A percentile compares a stretch with the other conserved stretches of the same genome.
phyloP scores from a whole-genome alignment of 1,140 invertebrate species.

The Drosophila bifasciata region DNA sequence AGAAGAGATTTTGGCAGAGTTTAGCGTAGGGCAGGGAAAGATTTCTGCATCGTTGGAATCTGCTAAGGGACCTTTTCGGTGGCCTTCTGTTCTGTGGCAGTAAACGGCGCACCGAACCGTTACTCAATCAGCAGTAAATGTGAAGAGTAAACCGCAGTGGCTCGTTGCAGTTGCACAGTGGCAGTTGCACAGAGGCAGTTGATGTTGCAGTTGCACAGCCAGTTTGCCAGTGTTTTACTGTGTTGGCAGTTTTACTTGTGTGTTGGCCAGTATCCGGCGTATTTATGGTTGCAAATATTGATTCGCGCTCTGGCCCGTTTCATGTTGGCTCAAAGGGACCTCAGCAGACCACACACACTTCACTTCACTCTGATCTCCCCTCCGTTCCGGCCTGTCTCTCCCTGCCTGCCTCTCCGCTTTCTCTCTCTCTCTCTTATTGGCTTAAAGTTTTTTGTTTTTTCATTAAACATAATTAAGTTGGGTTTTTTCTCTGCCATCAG shows the following conservation, averaged over 20 bases:
- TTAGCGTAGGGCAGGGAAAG: too few relatives aligned
- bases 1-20: too few relatives aligned
- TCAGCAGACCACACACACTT: not conserved
- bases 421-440: not conserved
- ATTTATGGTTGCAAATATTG: slow-evolving; percentile 52
- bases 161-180: too few relatives aligned
- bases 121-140: slow-evolving; percentile 30
- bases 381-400: too few relatives aligned
- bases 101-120: slow-evolving; percentile 24
- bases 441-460: slow-evolving; percentile 17
- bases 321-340: slow-evolving; percentile 25
- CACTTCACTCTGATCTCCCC: not conserved
- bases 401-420: too few relatives aligned
- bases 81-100: too few relatives aligned
- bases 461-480: slow-evolving; percentile 53
- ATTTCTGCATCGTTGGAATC: too few relatives aligned
- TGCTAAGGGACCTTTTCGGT: too few relatives aligned
- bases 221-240: not conserved
- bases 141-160: slow-evolving; percentile 31
- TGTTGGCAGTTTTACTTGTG: slow-evolving; percentile 6
- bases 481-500: slow-evolving; percentile 33
- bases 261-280: slow-evolving; percentile 14
- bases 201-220: not conserved
- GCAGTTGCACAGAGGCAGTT: slow-evolving; percentile 10
- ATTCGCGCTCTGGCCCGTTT: slow-evolving; percentile 31